Percentiles rank a stretch among this genome's conserved stretches.
Conservation (phyloP, 1,140 invertebrate genomes). For the Akabosia matsudoensis region DNA sequence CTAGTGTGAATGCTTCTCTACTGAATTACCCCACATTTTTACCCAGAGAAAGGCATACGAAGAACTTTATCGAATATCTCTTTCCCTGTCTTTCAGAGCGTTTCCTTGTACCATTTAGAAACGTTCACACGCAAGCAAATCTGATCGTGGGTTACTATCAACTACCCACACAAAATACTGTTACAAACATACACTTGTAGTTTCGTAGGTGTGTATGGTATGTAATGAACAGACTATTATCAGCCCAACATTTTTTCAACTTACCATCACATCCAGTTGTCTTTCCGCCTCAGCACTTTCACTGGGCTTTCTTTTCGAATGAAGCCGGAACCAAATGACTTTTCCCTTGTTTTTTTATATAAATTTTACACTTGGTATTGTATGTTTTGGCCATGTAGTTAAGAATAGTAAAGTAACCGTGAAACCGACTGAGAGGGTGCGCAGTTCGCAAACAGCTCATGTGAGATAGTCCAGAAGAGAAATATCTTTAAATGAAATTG, state of each 20-base stretch:
- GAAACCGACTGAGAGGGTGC: background rate
- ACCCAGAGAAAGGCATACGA: too few species aligned
- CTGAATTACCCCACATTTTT: too few species aligned
- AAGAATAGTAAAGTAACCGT: background rate
- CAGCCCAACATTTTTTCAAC: background rate
- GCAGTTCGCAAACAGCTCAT: background rate
- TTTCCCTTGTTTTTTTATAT: background rate
- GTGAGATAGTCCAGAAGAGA: background rate
- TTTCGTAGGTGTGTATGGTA: too few species aligned
- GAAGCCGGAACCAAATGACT: background rate
- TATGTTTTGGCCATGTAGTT: too few species aligned
- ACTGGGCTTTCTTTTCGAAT: background rate
- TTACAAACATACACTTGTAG: too few species aligned
- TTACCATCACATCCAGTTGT: background rate
- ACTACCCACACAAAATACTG: too few species aligned
- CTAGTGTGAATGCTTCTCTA: too few species aligned
- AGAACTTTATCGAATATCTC: too few species aligned
- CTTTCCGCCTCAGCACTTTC: background rate
- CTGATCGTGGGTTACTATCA: background rate
- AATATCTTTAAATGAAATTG: background rate
- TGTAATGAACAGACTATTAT: background rate
- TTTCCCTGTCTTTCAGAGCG: background rate
- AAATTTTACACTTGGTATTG: background rate
- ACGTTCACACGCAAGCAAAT: slow-evolving; percentile 14
- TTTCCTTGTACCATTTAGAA: background rate